These are phyloP conservation scores for Dermatemys mawii DNA, from an alignment of 2,113 vertebrate species.

Conservation along the genomic window DNA sequence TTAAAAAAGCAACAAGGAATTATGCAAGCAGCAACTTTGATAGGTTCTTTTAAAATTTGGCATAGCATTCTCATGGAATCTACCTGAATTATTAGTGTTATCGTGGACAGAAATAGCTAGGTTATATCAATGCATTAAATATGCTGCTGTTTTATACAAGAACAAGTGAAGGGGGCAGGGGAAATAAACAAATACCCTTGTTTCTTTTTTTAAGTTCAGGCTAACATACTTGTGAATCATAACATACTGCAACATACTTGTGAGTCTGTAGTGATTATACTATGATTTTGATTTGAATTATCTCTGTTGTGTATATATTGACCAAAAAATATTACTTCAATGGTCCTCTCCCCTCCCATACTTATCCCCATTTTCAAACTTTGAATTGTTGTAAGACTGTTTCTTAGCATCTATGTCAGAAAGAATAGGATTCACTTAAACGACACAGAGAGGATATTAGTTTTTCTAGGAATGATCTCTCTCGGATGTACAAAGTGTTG, in stretches of 20 bases:
- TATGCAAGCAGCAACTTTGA: neutral
- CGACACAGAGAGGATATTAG: neutral
- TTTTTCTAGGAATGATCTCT: neutral
- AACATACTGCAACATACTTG: neutral
- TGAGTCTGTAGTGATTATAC: neutral
- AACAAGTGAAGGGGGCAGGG: neutral
- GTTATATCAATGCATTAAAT: neutral
- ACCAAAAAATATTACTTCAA: neutral
- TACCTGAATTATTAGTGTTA: rapidly evolving
- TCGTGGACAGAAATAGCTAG: rapidly evolving
- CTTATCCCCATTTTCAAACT: neutral
- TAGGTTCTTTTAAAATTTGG: neutral
- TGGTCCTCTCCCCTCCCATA: neutral
- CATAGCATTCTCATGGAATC: rapidly evolving
- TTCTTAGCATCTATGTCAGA: neutral
- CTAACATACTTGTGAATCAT: no score
- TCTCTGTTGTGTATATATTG: neutral
- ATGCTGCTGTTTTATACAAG: neutral
- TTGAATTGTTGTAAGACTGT: neutral
- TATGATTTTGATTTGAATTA: neutral
- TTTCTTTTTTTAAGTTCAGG: neutral
- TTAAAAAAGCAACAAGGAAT: neutral
- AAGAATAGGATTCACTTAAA: neutral
- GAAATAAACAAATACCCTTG: rapidly evolving
- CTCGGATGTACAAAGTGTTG: neutral